These are phyloP conservation scores for Oscheius sp. DNA, from an alignment of 2,888 invertebrate species.

Conservation along the genomic window DNA sequence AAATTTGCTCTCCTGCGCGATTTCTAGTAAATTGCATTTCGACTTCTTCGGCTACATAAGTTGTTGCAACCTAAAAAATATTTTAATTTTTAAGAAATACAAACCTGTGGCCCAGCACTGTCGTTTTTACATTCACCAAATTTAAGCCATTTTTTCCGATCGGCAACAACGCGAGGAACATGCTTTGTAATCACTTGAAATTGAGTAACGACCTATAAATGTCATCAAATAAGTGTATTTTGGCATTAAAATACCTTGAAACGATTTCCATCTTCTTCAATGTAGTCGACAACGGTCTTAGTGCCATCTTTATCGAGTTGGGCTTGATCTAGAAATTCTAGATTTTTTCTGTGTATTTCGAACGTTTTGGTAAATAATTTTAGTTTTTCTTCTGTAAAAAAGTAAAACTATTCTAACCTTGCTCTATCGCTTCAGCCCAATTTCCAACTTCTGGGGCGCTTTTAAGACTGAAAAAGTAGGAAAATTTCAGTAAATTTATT, in stretches of 20 bases:
- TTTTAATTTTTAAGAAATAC: neutral
- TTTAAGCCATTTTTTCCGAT: conserved; percentile 89
- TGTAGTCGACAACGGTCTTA: conserved; percentile 54
- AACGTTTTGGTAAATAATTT: too few relatives aligned
- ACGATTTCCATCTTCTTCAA: conserved; percentile 49
- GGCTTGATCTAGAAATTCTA: conserved; percentile 32
- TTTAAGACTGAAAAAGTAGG: too few relatives aligned
- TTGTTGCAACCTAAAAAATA: conserved; percentile 78
- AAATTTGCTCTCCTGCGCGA: conserved; percentile 70
- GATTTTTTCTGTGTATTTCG: neutral
- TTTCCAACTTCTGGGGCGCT: conserved; percentile 55
- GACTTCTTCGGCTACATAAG: conserved; percentile 93
- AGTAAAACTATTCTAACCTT: conserved; percentile 33
- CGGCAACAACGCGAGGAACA: conserved; percentile 83
- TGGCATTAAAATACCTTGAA: conserved; percentile 39
- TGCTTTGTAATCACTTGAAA: conserved; percentile 79
- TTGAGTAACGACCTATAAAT: conserved; percentile 75
- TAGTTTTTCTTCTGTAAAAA: neutral
- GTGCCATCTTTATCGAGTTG: conserved; percentile 49
- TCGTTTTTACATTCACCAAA: conserved; percentile 90
- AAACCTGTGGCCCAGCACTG: conserved; percentile 88
- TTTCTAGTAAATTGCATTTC: conserved; percentile 79
- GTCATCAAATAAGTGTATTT: neutral
- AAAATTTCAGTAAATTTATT: too few relatives aligned
- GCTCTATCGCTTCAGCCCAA: conserved; percentile 65